Percentiles rank a stretch among this genome's conserved stretches.
These are phyloP conservation scores for Anolis apletophallus DNA, from an alignment of 2,797 vertebrate genomes.

Conservation along the genomic window DNA sequence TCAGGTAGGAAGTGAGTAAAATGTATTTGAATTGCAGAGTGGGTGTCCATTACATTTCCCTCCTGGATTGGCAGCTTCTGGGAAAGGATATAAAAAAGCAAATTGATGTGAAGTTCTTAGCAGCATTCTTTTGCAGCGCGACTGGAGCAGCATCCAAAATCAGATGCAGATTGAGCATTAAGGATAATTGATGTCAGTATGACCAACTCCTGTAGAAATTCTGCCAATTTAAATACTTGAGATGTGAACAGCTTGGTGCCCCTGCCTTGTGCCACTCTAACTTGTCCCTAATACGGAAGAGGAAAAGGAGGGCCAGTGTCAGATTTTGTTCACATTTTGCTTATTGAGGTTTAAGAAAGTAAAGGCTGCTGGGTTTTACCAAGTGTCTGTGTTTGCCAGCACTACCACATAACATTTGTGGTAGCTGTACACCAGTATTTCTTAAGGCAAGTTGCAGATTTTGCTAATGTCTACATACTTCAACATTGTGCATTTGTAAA, in stretches of 20 bases:
- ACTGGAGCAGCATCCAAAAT: slow-evolving; percentile 70
- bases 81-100: slow-evolving; percentile 66
- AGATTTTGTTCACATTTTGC: neutral
- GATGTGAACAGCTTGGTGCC: slow-evolving; percentile 54
- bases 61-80: slow-evolving; percentile 63
- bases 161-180: slow-evolving; percentile 70
- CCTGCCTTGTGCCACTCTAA: slow-evolving; percentile 44
- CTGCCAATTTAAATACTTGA: slow-evolving; percentile 67
- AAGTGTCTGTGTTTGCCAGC: neutral
- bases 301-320: neutral
- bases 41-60: slow-evolving; percentile 38
- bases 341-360: neutral
- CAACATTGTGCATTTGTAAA: slow-evolving; percentile 53
- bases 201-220: slow-evolving; percentile 69
- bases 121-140: slow-evolving; percentile 60
- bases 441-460: slow-evolving; percentile 46
- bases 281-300: slow-evolving; percentile 47
- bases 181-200: slow-evolving; percentile 72
- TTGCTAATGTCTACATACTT: slow-evolving; percentile 47
- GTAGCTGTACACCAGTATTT: slow-evolving; percentile 47
- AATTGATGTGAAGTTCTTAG: slow-evolving; percentile 69
- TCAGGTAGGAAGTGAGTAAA: slow-evolving; percentile 61
- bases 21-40: slow-evolving; percentile 65
- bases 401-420: neutral
- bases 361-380: neutral